Evolutionary conservation across 2,113 vertebrate genomes (phyloP), one percentile per base, ranked within the genome.

Genomic region (Syrmaticus mikado): DNA sequence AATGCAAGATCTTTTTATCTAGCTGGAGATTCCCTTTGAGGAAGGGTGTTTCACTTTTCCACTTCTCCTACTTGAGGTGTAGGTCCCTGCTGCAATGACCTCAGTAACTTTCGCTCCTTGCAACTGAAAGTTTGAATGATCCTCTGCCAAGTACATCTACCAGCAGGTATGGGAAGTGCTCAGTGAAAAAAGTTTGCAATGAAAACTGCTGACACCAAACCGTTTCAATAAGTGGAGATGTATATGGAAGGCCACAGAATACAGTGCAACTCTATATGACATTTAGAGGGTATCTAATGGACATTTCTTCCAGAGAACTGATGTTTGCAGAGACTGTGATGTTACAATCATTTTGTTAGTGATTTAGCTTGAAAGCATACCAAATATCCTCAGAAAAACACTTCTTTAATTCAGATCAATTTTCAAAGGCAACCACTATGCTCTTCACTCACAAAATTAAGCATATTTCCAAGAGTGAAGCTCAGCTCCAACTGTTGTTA

Each of bases 241-340:
- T 5, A 6, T 25, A 61, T 5, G 25, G 32, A 76, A 38, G 16
- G 27, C 22, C 50, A 82, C 34, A 22, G 43, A 60, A n/a, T 12
- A 53, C 5, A 55, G 38, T 1, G 2, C 38, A 82, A 65, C 13
- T 32, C 32, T 0, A 0, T 8, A 36, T 7, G 27, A 41, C 20
- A 16, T 30, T 36, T 50, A 55, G 20, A 46, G 38, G 58, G n/a
- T 57, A 55, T 17, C 11, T 73, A 12, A 40, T 3, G 3, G 12
- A 3, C 13, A 30, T 30, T 82, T 89, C 57, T 87, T 76, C 41
- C 72, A 48, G 2, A 71, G 40, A 78, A 40, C 10, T 61, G 57
- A 64, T 4, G 2, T 67, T 38, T 60, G n/a, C 62, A 79, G 4
- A 30, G 16, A 73, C 32, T 62, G 11, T 58, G 38, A 61, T 61